Conservation (phyloP, 2,888 invertebrate species). For the Mesodorylaimus sp. region DNA sequence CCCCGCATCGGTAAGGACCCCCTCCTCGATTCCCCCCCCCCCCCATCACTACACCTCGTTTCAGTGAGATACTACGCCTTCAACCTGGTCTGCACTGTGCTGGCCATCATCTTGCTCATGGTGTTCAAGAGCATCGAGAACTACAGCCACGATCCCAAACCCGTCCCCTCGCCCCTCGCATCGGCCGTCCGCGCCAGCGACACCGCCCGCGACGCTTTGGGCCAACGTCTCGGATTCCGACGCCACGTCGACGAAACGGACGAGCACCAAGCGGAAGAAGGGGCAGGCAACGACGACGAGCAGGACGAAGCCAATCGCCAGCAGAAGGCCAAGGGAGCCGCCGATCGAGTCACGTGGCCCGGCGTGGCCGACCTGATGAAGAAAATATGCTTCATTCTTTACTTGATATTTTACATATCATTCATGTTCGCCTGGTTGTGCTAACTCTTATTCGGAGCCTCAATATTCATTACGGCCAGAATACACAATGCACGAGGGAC, state of each 20-base stretch:
- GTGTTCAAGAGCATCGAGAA: not conserved
- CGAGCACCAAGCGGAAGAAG: not conserved
- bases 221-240: not conserved
- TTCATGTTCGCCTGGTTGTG: not conserved
- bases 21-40: not conserved
- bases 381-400: not conserved
- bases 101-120: not conserved
- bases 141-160: not conserved
- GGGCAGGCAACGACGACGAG: not conserved
- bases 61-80: not conserved
- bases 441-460: too few species aligned
- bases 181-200: not conserved
- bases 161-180: not conserved
- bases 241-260: not conserved
- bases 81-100: not conserved
- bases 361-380: not conserved
- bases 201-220: not conserved
- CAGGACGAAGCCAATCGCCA: not conserved
- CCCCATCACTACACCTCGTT: not conserved
- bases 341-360: not conserved
- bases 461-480: too few species aligned
- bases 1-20: constrained; percentile 13
- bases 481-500: too few species aligned
- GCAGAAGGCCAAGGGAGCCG: not conserved
- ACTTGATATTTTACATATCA: not conserved